Conservation (phyloP, 92 coral and sea anemone genomes). For the Parazoanthus darwini region DNA sequence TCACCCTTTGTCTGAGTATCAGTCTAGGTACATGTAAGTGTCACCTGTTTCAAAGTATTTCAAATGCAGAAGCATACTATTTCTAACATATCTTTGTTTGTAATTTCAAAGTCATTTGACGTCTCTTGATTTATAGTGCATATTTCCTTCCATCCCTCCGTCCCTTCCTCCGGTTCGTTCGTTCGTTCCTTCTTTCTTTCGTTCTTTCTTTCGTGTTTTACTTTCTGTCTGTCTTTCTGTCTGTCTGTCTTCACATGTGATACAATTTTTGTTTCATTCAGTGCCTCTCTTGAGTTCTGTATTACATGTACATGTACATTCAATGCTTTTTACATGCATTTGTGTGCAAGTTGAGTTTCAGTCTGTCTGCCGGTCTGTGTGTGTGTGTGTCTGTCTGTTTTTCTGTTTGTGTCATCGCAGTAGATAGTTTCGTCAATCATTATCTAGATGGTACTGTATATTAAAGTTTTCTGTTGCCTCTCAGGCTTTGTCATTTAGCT, state of each 20-base stretch:
- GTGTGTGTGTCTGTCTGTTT: background rate
- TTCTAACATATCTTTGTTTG: no score
- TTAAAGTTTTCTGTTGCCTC: background rate
- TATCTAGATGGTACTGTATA: no score
- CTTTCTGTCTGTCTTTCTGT: background rate
- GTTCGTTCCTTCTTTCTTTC: background rate
- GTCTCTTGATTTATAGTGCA: no score
- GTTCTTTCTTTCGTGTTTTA: background rate
- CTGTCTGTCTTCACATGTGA: background rate
- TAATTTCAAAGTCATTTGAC: no score
- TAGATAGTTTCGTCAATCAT: background rate
- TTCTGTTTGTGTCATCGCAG: background rate
- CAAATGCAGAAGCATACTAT: no score
- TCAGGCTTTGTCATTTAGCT: conserved; percentile 65
- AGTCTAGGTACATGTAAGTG: no score
- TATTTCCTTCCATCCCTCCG: no score
- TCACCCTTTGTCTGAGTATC: background rate
- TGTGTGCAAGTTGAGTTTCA: no score
- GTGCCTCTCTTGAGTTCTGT: background rate
- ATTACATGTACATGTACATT: background rate
- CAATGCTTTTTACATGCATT: no score
- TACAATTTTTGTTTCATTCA: background rate
- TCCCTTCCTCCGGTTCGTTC: no score
- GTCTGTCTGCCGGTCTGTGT: no score
- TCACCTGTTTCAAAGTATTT: no score